Base-by-base conservation (phyloP, 2,113 vertebrate genomes). In the Ictidomys tridecemlineatus region DNA sequence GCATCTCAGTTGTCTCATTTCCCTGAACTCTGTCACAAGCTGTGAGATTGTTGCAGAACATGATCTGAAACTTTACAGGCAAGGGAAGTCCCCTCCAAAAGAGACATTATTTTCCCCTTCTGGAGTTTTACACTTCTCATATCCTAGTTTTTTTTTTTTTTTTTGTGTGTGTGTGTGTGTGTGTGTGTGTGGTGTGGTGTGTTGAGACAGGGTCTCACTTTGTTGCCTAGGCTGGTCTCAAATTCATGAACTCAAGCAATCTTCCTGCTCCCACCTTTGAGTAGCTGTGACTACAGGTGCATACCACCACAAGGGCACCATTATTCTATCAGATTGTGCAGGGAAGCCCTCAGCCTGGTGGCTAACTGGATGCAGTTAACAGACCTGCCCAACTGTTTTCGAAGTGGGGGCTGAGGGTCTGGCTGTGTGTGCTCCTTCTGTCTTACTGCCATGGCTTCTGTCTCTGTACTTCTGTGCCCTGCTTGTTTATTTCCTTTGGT, bases 1-100 rank as follows among this genome's bases (percentile, higher is more conserved):
- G 95, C 97, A 97, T 98, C 88, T 94, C 97, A 89, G 76, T 97
- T 87, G 0, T 7, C 92, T 98, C 65, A 97, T 98, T 93, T 98
- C 93, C 87, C 91, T 3, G 0, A 94, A 87, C 82, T 10, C 95
- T 96, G 98, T 98, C 97, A 98, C 96, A 98, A 96, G 97, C 94
- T 92, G 92, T 84, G 98, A 98, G 93, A 69, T 84, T 97, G 91
- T 97, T 95, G 97, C 97, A 98, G 98, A 98, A 96, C 97, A 98
- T 92, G 89, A 95, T 92, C 97, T 98, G 97, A 97, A 70, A 97
- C 98, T 97, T 98, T 53, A 92, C 92, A 72, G 85, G 58, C 96
- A 94, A 96, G 83, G 79, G 96, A 98, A 98, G 76, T 97, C 93
- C 98, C 97, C 48, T 90, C 61, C 94, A 93, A 98, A 98, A 97